Base-by-base conservation (phyloP, 2,888 invertebrate species). In the Himalopsyche tibetana region DNA sequence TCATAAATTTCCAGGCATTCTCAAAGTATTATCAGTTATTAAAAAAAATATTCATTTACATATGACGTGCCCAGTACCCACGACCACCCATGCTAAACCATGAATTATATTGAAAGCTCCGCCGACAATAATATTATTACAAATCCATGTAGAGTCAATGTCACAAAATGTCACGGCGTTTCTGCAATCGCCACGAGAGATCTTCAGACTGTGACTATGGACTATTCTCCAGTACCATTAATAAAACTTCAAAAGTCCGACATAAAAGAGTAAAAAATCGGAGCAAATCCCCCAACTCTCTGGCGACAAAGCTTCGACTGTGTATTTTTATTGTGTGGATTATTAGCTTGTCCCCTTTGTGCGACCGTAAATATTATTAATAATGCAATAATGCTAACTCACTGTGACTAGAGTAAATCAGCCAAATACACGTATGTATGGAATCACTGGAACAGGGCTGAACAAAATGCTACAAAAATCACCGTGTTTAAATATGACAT, bases 261-360 rank as follows among this genome's bases (percentile, higher is more conserved):
- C 63, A 19, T 19, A 5, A 63, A 63, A 19, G 19, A 63, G 19
- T 19, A 63, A 63, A 63, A 63, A 63, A 63, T 28, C 63, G 5
- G 6, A 63, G 19, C 63, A 63, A 63, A 63, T 63, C 63, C 63
- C 63, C 63, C 28, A 63, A 28, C 80, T 45, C 80, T 80, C 40
- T 82, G 82, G 56, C 82, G 56, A 55, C 51, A 56, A 82, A n/a
- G 55, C 56, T 17, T 28, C 45, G 81, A 36, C 74, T 74, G 28
- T 55, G 63, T 82, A 55, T 51, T 80, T 80, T 80, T 80, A 80
- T 80, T 80, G 80, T 80, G 45, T 51, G 84, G 83, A 87, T 85
- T 85, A 87, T 85, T 87, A 84, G 84, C 28, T 84, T 85, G 87
- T 87, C 85, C 86, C 84, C 83, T 85, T 87, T 84, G 84, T 84